phyloP scores from a whole-genome alignment of 2,113 vertebrate species.

The Etheostoma cragini region DNA sequence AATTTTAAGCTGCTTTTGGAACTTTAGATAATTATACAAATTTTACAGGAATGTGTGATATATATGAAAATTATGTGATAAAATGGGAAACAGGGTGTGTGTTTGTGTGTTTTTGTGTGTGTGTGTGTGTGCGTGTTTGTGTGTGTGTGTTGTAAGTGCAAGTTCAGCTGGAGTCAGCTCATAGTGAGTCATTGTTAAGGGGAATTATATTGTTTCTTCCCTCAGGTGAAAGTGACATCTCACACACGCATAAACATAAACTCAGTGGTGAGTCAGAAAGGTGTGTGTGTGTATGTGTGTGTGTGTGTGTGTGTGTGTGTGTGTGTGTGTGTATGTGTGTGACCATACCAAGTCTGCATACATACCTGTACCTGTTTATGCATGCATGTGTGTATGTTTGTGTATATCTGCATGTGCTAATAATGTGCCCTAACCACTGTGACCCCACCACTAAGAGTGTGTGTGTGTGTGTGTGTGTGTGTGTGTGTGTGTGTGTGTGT shows the following conservation, averaged over 20 bases:
- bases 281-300: slow-evolving; percentile 31
- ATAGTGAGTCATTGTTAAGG: slow-evolving; percentile 30
- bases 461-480: slow-evolving; percentile 53
- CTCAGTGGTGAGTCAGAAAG: slow-evolving; percentile 28
- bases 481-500: slow-evolving; percentile 46
- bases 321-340: slow-evolving; percentile 28
- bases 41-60: slow-evolving; percentile 15
- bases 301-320: slow-evolving; percentile 40
- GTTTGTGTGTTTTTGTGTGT: slow-evolving; percentile 19
- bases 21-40: neutral
- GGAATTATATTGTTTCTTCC: slow-evolving; percentile 16
- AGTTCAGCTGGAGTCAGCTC: slow-evolving; percentile 10
- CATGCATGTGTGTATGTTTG: slow-evolving; percentile 40
- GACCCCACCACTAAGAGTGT: slow-evolving; percentile 50
- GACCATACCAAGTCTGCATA: neutral
- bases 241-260: slow-evolving; percentile 26
- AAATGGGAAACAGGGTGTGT: slow-evolving; percentile 1
- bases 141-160: neutral
- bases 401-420: slow-evolving; percentile 32
- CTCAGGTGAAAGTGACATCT: slow-evolving; percentile 28
- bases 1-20: neutral
- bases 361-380: neutral
- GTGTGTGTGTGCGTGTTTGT: slow-evolving; percentile 8
- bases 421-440: slow-evolving; percentile 43
- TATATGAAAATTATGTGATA: neutral